Evolutionary conservation across 1,140 invertebrate genomes (phyloP).

Genomic region (Diachasma alloeum): DNA sequence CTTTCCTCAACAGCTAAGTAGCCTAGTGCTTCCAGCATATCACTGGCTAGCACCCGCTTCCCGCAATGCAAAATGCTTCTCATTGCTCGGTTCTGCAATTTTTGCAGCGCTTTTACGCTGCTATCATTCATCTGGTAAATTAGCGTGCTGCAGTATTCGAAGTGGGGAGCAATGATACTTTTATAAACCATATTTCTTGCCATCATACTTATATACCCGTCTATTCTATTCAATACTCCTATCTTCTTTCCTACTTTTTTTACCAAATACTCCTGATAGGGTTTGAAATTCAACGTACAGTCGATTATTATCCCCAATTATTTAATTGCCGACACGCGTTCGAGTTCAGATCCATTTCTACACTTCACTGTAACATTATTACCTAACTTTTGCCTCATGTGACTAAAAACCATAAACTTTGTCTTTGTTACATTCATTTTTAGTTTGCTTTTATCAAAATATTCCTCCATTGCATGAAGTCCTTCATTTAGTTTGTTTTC

Average conservation of each 20-base stretch:
- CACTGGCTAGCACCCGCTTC: neutral
- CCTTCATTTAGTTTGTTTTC: conserved; percentile 13
- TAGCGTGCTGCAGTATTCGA: conserved; percentile 21
- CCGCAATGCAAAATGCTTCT: conserved; percentile 21
- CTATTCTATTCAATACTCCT: conserved; percentile 13
- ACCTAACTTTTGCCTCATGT: neutral
- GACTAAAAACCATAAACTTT: too few relatives aligned
- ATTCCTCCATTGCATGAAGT: neutral
- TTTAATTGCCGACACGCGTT: conserved; percentile 8
- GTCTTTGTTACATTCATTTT: too few relatives aligned
- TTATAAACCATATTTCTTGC: neutral
- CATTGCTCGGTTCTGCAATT: conserved; percentile 21
- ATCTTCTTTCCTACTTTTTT: conserved; percentile 3
- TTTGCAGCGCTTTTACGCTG: conserved; percentile 16
- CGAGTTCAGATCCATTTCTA: neutral
- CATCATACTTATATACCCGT: neutral
- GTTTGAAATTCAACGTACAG: conserved; percentile 1
- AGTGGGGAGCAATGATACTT: conserved; percentile 15
- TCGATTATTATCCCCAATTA: conserved; percentile 22
- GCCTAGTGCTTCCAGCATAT: conserved; percentile 23
- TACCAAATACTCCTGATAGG: neutral
- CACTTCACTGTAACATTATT: neutral
- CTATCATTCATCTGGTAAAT: conserved; percentile 15
- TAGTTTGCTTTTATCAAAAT: conserved; percentile 4
- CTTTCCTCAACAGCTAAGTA: conserved; percentile 15